Conservation (phyloP, 2,797 vertebrate species). For the Lepidocolaptes lacrymiger region DNA sequence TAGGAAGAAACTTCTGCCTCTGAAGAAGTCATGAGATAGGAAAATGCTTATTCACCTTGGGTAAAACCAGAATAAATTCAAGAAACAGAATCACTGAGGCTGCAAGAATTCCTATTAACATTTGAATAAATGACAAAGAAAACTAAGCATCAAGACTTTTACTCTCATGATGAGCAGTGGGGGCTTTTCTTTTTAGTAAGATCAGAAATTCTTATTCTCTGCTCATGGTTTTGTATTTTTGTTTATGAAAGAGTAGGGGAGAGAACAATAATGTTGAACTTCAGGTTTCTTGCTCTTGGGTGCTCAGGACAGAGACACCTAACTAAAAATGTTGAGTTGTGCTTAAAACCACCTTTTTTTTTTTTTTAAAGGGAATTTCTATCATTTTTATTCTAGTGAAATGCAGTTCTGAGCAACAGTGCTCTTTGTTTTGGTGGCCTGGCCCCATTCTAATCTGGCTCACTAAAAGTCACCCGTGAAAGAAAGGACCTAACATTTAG, state of each 20-base stretch:
- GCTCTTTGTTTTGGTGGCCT: background rate
- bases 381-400: background rate
- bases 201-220: background rate
- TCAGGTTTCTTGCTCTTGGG: background rate
- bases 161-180: background rate
- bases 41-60: background rate
- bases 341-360: background rate
- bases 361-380: background rate
- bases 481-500: background rate
- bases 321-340: background rate
- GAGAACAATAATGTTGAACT: background rate
- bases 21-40: background rate
- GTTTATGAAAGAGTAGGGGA: background rate
- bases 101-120: background rate
- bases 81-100: background rate
- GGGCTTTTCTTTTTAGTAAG: background rate
- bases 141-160: background rate
- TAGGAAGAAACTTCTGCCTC: background rate
- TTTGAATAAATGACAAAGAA: constrained; percentile 17
- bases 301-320: background rate
- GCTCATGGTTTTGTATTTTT: background rate
- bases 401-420: background rate
- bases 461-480: background rate
- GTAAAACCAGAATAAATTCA: background rate
- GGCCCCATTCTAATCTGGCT: background rate